Conservation (phyloP, 2,113 vertebrate species). For the Cygnus atratus region DNA sequence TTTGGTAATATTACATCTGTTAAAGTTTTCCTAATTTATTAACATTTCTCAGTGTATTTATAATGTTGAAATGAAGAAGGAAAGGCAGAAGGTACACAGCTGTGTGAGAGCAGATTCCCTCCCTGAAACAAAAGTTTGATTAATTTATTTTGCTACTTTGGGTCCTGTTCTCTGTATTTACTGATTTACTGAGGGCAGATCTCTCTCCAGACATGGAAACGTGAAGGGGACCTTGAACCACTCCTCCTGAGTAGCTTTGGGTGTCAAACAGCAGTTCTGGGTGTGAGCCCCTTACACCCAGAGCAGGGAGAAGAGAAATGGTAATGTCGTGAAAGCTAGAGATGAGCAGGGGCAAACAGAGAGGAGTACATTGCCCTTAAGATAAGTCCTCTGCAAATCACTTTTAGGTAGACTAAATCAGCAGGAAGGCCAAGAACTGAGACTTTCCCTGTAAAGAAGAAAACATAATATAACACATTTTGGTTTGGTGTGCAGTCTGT, state of each 20-base stretch:
- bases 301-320: background rate
- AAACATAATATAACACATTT: background rate
- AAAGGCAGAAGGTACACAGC: background rate
- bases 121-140: background rate
- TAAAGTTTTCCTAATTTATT: background rate
- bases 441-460: background rate
- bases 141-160: background rate
- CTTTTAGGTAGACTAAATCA: background rate
- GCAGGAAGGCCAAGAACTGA: background rate
- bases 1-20: background rate
- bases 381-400: background rate
- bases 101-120: background rate
- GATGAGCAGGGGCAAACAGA: background rate
- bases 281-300: background rate
- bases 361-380: background rate
- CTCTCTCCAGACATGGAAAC: background rate
- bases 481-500: background rate
- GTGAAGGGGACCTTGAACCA: background rate
- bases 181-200: background rate
- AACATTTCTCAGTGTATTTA: background rate
- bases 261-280: background rate
- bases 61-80: background rate
- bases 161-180: background rate
- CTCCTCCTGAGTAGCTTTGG: background rate
- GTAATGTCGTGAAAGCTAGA: background rate